Base-by-base conservation (phyloP, 2,113 vertebrate species). In the Neotragus moschatus region DNA sequence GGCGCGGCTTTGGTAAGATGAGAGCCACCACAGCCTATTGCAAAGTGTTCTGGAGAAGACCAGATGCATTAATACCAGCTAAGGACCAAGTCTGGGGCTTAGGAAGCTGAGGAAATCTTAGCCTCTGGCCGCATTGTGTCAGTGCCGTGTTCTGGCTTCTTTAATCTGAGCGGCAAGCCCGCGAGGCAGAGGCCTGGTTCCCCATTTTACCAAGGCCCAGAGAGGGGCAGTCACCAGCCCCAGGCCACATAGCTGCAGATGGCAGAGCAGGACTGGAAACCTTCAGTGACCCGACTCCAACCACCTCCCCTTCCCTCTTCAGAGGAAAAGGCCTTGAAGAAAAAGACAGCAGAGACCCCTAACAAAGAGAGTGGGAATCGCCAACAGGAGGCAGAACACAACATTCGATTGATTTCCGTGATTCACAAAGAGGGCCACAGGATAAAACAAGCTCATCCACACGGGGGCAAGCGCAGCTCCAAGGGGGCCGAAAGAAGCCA, bases 341-440 rank as follows among this genome's bases (percentile, higher is more conserved):
- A 47, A 61, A 88, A 93, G 86, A 66, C 26, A 33, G 51, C 3
- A 0, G 56, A 89, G 79, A 51, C 47, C 13, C 15, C 0, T 55
- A 51, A 45, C 81, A 23, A 3, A 47, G 63, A 2, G 70, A 80
- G 33, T 15, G 10, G 47, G 55, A 21, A 21, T 0, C 16, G 23
- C 55, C 23, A 11, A 13, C 4, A 30, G 79, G 82, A 33, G 58
- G 51, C 55, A 51, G 39, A 84, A 45, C 0, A 30, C 49, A 23
- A 30, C 1, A 5, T 33, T 25, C 8, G 2, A 2, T 9, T 11
- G 60, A 33, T 36, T 55, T 2, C 43, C 1, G 1, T 1, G 60
- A 88, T 92, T 63, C 92, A 61, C 77, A 75, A 93, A 84, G 92
- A 77, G 28, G 21, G 21, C 88, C 33, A 60, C 43, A 33, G 36